phyloP scores from a whole-genome alignment of 2,113 vertebrate species.

The Carassius carassius region DNA sequence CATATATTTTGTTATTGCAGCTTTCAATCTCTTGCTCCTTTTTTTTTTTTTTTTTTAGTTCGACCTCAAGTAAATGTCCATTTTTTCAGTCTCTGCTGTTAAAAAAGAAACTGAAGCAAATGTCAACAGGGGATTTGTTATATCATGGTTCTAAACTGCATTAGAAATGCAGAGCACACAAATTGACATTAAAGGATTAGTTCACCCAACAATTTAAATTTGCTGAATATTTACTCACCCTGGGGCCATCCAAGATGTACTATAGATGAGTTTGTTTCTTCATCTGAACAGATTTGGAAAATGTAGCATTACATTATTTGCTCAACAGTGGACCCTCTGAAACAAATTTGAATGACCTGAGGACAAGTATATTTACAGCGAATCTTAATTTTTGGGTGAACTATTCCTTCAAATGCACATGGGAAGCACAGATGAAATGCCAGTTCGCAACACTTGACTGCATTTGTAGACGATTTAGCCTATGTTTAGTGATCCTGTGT shows the following conservation, averaged over 20 bases:
- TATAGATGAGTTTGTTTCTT: too few species aligned
- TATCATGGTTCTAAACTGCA: neutral
- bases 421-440: neutral
- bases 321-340: too few species aligned
- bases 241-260: too few species aligned
- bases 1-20: neutral
- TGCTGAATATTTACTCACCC: too few species aligned
- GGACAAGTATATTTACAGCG: too few species aligned
- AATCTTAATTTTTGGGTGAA: too few species aligned
- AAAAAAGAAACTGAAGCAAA: neutral
- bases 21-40: neutral
- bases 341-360: too few species aligned
- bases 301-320: too few species aligned
- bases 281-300: too few species aligned
- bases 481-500: neutral
- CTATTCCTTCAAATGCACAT: neutral
- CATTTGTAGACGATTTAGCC: neutral
- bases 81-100: neutral
- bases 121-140: neutral
- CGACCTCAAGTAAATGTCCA: neutral
- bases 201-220: too few species aligned
- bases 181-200: neutral
- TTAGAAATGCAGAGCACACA: constrained; percentile 4
- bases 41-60: neutral
- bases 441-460: neutral